Evolutionary conservation across 2,888 invertebrate species (phyloP).

Genomic region (Callosobruchus maculatus): DNA sequence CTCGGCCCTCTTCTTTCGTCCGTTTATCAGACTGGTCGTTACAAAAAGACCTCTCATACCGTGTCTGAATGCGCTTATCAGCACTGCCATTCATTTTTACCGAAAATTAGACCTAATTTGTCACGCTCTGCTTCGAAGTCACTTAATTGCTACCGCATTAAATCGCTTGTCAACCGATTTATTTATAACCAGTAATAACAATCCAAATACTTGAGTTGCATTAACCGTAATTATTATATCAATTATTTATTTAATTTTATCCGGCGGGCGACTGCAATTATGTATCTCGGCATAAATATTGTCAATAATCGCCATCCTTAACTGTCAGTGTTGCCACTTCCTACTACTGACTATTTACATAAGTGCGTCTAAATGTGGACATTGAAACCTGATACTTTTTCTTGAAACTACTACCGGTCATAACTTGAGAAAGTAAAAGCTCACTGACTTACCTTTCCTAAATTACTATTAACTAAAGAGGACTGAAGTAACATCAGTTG

Average conservation of each 20-base stretch:
- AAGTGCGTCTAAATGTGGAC: slow-evolving; percentile 8
- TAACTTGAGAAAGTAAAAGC: neutral
- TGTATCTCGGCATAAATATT: neutral
- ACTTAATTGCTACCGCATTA: slow-evolving; percentile 12
- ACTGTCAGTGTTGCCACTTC: slow-evolving; percentile 12
- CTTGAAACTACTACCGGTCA: neutral
- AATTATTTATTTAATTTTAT: slow-evolving; percentile 14
- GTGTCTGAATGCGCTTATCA: neutral
- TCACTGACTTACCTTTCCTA: neutral
- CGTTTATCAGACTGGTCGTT: neutral
- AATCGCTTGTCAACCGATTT: slow-evolving; percentile 17
- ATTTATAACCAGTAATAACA: slow-evolving; percentile 14
- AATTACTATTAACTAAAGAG: too few species aligned
- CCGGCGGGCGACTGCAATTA: neutral
- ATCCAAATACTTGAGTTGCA: slow-evolving; percentile 12
- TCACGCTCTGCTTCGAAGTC: slow-evolving; percentile 31
- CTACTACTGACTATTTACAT: slow-evolving; percentile 2
- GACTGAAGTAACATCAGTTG: too few species aligned
- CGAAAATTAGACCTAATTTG: slow-evolving; percentile 18
- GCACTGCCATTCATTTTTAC: neutral
- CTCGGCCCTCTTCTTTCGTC: neutral
- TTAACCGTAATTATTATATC: slow-evolving; percentile 13
- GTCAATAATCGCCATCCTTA: slow-evolving; percentile 2
- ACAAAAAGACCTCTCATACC: neutral
- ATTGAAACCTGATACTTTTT: slow-evolving; percentile 1